Base-by-base conservation (phyloP, 2,113 vertebrate genomes). In the Hucho hucho region DNA sequence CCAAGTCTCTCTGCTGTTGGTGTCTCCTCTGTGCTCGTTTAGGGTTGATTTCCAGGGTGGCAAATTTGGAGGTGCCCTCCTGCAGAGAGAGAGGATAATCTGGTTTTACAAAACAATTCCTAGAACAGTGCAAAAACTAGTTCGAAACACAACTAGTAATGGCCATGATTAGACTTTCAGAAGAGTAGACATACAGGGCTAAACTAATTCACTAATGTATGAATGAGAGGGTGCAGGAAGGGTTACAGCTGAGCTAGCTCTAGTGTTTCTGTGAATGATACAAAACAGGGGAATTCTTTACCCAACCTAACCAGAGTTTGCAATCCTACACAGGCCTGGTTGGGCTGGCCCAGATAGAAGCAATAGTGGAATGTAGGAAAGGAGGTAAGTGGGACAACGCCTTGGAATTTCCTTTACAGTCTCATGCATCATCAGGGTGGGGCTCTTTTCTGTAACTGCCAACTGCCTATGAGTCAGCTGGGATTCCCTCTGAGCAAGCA, bases 1-100 rank as follows among this genome's bases (percentile, higher is more conserved):
- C 98, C 90, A 95, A 92, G 83, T 99, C 97, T 86, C 95, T 94
- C 70, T 96, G 97, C 87, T 95, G 96, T 89, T 97, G 95, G 80
- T 95, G 95, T 75, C 97, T 90, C 85, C 96, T 95, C 92, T 96
- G 96, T n/a, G 95, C 95, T 74, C 97, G 93, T 84, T 95, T 98
- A 0, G 97, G 97, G 88, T 98, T 99, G 81, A 97, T 96, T 81
- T 99, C 98, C 79, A 99, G 90, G 1, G 98, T 99, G 73, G 98
- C 98, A 4, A 99, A 99, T 87, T 99, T 99, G 7, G 98, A 99
- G 0, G 98, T 99, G 6, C 97, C 98, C 84, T 99, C 98, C 98
- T 99, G 80, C 3, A 75, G 67, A 67, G 59, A 75, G 64, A 4
- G 46, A 5, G 28, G 7, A 65, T 26, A 65, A 14, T 65, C 26